Conservation (phyloP, 2,113 vertebrate species). For the Trematomus loennbergii region DNA sequence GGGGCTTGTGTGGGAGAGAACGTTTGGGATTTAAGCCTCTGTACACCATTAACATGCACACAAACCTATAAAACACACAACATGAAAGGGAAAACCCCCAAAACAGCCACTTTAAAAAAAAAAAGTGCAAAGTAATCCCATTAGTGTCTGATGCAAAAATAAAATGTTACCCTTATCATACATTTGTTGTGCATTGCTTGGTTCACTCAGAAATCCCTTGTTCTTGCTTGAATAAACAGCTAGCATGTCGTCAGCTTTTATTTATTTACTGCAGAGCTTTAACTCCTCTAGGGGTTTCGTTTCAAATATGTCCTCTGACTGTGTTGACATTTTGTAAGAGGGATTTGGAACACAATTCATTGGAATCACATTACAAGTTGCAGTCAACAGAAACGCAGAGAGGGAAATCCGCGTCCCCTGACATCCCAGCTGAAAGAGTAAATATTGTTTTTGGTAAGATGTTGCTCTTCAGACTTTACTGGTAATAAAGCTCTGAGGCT, state of each 20-base stretch:
- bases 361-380: slow-evolving; percentile 42
- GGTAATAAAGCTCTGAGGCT: background rate
- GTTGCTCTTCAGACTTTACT: background rate
- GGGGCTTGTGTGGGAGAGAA: no score
- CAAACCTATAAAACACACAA: no score
- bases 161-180: background rate
- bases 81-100: no score
- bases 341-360: slow-evolving; percentile 52
- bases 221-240: slow-evolving; percentile 22
- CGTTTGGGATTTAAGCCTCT: no score
- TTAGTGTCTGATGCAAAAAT: background rate
- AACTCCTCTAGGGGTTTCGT: slow-evolving; percentile 36
- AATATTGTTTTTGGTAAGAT: slow-evolving; percentile 8
- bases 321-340: slow-evolving; percentile 60
- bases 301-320: slow-evolving; percentile 43
- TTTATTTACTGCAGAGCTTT: slow-evolving; percentile 39
- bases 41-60: no score
- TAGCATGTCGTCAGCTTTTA: slow-evolving; percentile 8
- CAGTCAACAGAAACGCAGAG: slow-evolving; percentile 23
- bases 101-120: no score
- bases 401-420: slow-evolving; percentile 21
- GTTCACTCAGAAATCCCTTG: slow-evolving; percentile 23
- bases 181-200: slow-evolving; percentile 19
- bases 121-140: background rate
- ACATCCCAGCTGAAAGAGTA: slow-evolving; percentile 21